These are phyloP conservation scores for Ormyrus rosae DNA, from an alignment of 2,888 invertebrate species.

Conservation along the genomic window DNA sequence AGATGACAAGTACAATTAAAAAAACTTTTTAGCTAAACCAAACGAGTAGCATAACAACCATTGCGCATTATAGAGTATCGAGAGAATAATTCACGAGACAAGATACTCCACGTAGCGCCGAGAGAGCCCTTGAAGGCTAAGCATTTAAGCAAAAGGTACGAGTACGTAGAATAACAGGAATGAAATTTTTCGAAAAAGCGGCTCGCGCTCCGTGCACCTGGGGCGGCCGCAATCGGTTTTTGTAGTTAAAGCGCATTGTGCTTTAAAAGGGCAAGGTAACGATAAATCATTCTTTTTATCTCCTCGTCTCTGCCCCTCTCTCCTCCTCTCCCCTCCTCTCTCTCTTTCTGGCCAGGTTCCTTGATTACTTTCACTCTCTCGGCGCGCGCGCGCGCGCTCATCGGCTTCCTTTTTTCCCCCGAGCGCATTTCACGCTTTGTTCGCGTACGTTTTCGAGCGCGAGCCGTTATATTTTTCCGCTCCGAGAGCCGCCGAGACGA, in stretches of 20 bases:
- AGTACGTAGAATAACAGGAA: neutral
- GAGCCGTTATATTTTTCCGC: conserved; percentile 59
- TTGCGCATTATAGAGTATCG: neutral
- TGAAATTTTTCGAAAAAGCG: conserved; percentile 28
- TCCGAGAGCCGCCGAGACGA: conserved; percentile 32
- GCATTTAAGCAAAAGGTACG: neutral
- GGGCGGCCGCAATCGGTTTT: conserved; percentile 36
- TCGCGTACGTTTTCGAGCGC: conserved; percentile 52
- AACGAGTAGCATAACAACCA: neutral
- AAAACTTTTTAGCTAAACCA: no score
- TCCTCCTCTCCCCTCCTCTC: neutral
- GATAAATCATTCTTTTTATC: conserved; percentile 55
- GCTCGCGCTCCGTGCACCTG: conserved; percentile 5
- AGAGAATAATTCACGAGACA: no score
- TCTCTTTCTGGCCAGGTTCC: conserved; percentile 8
- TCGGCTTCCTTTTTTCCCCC: conserved; percentile 46
- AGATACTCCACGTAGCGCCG: no score
- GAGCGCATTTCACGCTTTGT: conserved; percentile 33
- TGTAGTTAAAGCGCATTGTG: conserved; percentile 54
- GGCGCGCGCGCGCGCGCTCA: neutral
- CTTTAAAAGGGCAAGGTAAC: conserved; percentile 50
- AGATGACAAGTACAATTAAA: no score
- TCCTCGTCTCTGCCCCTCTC: conserved; percentile 13
- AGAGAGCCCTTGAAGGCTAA: no score
- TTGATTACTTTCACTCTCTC: conserved; percentile 51